phyloP scores from a whole-genome alignment of 1,140 invertebrate genomes.

The Drosophila albomicans region DNA sequence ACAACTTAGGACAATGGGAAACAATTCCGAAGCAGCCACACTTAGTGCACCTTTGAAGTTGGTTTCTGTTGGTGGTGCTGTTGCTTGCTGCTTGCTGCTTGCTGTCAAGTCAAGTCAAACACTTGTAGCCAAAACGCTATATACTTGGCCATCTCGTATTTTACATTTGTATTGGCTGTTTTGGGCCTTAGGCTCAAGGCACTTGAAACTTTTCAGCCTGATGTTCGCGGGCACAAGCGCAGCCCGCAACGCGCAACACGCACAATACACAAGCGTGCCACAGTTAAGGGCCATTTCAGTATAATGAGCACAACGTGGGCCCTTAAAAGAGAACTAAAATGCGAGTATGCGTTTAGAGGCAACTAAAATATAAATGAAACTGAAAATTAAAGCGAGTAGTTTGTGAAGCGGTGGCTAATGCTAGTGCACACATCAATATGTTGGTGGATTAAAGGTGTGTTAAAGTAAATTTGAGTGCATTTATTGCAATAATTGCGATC shows the following conservation, averaged over 20 bases:
- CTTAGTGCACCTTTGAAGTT: background rate
- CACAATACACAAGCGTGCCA: constrained; percentile 17
- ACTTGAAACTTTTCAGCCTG: constrained; percentile 63
- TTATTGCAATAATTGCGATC: constrained; percentile 20
- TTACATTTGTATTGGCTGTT: constrained; percentile 48
- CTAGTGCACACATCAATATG: constrained; percentile 1
- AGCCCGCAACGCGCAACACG: constrained; percentile 25
- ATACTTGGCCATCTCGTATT: constrained; percentile 4
- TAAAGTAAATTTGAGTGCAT: constrained; percentile 31
- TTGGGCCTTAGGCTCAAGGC: constrained; percentile 31
- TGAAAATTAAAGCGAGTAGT: constrained; percentile 3
- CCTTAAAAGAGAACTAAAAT: background rate
- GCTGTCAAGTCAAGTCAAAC: constrained; percentile 70
- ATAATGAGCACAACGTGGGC: constrained; percentile 32
- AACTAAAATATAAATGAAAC: constrained; percentile 4
- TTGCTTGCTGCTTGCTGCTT: background rate
- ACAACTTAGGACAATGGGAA: constrained; percentile 50
- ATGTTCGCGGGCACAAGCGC: constrained; percentile 21
- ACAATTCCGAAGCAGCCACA: constrained; percentile 21
- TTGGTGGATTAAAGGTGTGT: constrained; percentile 34
- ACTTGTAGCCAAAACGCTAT: constrained; percentile 60
- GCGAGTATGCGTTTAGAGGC: background rate
- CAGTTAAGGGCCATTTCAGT: constrained; percentile 38
- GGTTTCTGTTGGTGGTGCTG: constrained; percentile 9
- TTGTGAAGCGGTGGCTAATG: constrained; percentile 25